Evolutionary conservation across 2,888 invertebrate species (phyloP).

Genomic region (Rhorus exstirpatorius): DNA sequence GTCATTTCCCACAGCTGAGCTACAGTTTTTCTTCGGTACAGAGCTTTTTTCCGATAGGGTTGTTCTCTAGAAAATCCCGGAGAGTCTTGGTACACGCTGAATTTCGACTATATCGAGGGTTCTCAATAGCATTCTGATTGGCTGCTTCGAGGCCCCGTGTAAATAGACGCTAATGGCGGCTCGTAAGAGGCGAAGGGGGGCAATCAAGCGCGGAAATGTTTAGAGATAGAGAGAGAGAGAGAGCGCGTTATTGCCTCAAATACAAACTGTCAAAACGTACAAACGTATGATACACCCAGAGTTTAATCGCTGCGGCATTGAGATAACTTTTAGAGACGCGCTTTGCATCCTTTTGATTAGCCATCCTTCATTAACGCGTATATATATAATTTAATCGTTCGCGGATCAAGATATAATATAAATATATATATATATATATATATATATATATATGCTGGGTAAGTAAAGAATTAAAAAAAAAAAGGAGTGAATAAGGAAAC

Average conservation of each 20-base stretch:
- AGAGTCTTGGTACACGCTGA: no score
- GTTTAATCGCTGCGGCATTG: neutral
- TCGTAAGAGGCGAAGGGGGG: no score
- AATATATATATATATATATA: slow-evolving; percentile 42
- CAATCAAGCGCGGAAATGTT: neutral
- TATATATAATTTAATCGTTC: slow-evolving; percentile 45
- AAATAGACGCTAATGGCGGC: slow-evolving; percentile 19
- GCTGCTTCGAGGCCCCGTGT: slow-evolving; percentile 10
- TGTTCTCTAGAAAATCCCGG: no score
- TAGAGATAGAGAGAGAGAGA: neutral
- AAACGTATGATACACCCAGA: slow-evolving; percentile 25
- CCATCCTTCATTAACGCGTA: slow-evolving; percentile 34
- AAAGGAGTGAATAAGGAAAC: slow-evolving; percentile 17
- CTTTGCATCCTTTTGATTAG: slow-evolving; percentile 30
- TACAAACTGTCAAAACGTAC: slow-evolving; percentile 43
- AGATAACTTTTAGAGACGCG: slow-evolving; percentile 4
- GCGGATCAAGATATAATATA: slow-evolving; percentile 35
- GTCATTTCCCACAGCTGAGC: no score
- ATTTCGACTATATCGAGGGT: neutral
- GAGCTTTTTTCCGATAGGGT: no score
- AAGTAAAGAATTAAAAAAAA: slow-evolving; percentile 27
- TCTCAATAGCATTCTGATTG: neutral
- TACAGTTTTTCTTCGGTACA: no score
- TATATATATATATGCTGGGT: slow-evolving; percentile 27
- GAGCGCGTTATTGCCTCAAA: neutral